Evolutionary conservation across 1,140 invertebrate species (phyloP).

Genomic region (Hermetia illucens): DNA sequence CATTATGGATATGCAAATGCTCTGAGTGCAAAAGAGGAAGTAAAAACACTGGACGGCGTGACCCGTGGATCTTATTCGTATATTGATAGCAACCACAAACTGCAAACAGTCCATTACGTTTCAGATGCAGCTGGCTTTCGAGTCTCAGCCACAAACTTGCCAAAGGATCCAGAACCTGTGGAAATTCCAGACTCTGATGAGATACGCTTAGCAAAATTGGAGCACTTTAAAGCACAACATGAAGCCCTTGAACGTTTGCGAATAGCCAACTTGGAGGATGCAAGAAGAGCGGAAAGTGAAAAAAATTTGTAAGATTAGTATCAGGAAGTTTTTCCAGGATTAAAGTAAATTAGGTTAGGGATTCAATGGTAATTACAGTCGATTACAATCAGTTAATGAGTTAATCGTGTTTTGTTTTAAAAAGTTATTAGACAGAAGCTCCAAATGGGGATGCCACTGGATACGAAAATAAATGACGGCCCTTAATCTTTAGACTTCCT

Average conservation of each 20-base stretch:
- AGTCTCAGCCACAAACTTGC: constrained; percentile 41
- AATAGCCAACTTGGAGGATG: constrained; percentile 9
- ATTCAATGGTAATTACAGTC: too few species aligned
- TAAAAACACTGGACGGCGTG: constrained; percentile 38
- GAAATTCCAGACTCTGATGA: constrained; percentile 15
- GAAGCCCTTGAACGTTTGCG: too few species aligned
- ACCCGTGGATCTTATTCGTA: constrained; percentile 44
- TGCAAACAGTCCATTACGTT: constrained; percentile 39
- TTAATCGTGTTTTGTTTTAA: too few species aligned
- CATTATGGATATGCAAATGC: constrained; percentile 43
- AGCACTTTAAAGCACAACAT: too few species aligned
- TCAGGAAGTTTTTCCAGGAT: too few species aligned
- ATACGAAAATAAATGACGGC: too few species aligned
- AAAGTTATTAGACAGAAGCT: too few species aligned
- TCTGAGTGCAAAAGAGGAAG: constrained; percentile 41
- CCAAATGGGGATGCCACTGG: too few species aligned
- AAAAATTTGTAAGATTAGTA: too few species aligned
- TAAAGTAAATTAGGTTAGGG: too few species aligned
- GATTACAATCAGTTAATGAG: too few species aligned
- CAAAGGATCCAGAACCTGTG: constrained; percentile 22
- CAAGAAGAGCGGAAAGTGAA: constrained; percentile 5
- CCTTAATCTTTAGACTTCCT: too few species aligned
- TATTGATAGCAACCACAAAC: constrained; percentile 39
- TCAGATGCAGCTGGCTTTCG: constrained; percentile 42
- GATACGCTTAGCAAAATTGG: constrained; percentile 16